Percentiles rank a stretch among this genome's conserved stretches.
Conservation (phyloP, 2,113 vertebrate species). For the Saccopteryx leptura region DNA sequence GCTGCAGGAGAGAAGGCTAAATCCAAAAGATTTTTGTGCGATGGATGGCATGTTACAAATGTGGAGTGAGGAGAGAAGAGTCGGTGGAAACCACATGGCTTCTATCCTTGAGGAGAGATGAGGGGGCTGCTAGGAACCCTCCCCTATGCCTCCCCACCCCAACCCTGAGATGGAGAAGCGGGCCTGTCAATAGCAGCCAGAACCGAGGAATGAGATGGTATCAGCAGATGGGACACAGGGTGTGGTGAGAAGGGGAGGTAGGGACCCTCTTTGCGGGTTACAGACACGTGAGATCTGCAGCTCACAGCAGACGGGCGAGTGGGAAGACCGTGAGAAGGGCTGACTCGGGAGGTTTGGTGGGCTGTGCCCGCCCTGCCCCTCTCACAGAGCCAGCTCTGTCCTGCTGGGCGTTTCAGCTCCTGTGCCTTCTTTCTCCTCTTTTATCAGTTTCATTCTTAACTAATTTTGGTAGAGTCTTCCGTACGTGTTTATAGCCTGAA, state of each 20-base stretch:
- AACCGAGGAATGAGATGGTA: background rate
- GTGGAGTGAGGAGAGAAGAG: background rate
- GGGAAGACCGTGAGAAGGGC: background rate
- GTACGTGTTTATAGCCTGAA: background rate
- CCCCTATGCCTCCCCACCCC: background rate
- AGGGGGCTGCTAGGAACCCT: background rate
- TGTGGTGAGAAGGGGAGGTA: background rate
- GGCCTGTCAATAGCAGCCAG: background rate
- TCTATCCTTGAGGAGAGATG: background rate
- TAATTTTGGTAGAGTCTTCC: background rate
- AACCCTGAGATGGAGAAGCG: background rate
- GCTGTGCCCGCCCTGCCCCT: background rate
- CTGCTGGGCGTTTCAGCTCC: background rate
- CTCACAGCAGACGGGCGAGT: accelerated
- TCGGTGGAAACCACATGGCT: no score
- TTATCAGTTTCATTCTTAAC: background rate
- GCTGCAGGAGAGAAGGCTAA: background rate
- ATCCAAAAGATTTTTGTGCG: background rate
- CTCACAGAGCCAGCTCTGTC: background rate
- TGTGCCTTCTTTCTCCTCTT: background rate
- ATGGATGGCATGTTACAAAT: background rate
- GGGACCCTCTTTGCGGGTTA: no score
- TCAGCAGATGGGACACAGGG: background rate
- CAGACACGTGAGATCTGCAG: background rate
- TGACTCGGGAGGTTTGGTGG: no score